These are phyloP conservation scores for Ethmia dodecea DNA, from an alignment of 2,888 invertebrate species.

Conservation along the genomic window DNA sequence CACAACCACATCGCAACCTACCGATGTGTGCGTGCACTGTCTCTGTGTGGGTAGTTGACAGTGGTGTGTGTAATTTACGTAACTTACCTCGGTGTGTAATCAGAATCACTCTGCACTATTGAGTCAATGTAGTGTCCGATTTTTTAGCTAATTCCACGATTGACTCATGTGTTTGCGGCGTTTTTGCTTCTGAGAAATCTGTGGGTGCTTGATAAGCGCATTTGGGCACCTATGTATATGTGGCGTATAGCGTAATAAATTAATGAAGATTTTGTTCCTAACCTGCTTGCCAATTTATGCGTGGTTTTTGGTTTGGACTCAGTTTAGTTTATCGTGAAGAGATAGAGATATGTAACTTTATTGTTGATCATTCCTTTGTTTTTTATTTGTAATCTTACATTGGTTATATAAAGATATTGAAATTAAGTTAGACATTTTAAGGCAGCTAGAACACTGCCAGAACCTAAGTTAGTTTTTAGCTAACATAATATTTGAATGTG, in stretches of 20 bases:
- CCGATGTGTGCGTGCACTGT: conserved; percentile 36
- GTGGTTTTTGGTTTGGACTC: neutral
- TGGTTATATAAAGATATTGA: too few species aligned
- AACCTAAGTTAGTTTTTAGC: too few species aligned
- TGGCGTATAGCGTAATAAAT: conserved; percentile 26
- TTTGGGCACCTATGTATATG: conserved; percentile 33
- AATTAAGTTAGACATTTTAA: too few species aligned
- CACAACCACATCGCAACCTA: conserved; percentile 39
- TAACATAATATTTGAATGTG: too few species aligned
- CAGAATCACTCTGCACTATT: conserved; percentile 54
- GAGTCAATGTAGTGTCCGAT: conserved; percentile 65
- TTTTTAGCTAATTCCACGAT: conserved; percentile 65
- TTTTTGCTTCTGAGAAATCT: conserved; percentile 42
- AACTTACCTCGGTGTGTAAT: conserved; percentile 63
- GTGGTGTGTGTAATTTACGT: conserved; percentile 58
- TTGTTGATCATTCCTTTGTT: too few species aligned
- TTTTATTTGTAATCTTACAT: too few species aligned
- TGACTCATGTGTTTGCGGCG: conserved; percentile 67
- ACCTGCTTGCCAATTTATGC: conserved; percentile 1
- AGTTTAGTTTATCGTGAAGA: too few species aligned
- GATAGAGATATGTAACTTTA: too few species aligned
- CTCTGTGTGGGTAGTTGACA: conserved; percentile 15
- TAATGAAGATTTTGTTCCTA: conserved; percentile 18
- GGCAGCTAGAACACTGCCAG: too few species aligned
- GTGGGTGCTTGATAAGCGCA: conserved; percentile 45